Base-by-base conservation (phyloP, 1,140 invertebrate species). In the Dinothrombium tinctorium region DNA sequence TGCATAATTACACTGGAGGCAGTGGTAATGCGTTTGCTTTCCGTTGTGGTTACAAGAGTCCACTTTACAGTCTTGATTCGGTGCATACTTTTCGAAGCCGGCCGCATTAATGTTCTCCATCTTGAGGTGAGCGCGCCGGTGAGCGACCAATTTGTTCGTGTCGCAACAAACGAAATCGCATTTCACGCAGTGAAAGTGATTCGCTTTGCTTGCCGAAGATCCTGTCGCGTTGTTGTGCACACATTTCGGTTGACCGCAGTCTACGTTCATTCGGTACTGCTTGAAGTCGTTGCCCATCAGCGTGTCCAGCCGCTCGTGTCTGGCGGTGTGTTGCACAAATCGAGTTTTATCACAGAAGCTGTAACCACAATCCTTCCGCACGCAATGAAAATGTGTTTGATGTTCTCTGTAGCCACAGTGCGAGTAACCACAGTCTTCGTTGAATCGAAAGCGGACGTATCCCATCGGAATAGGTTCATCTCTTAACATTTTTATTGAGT, bases 1-100 rank as follows among this genome's bases (percentile, higher is more conserved):
- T 1, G 80, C 78, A 54, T 83, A 83, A 45, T 82, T 77, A 54
- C 82, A 87, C 56, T 80, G 80, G 4, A 89, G 61, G 60, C 89
- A 95, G 54, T 95, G 89, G 55, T 94, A 95, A 56, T 95, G 89
- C 0, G 87, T 95, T 58, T 94, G 87, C 56, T 89, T 82, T 49
- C 79, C 76, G 45, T 79, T 86, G 56, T 94, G 86, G 44, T 79
- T 76, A 58, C 87, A 95, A 44, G 54, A 54, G 23, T 76, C 69
- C 14, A 58, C 32, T 39, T 50, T 37, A 51, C 62, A 68, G 6
- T 65, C 63, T 47, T 72, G 70, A 40, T 71, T 78, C 21, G 74
- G 79, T 22, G 75, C 79, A 57, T 75, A 90, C 56, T 89, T 94
- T 57, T 76, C 78, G 58, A 94, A 94, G 19, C 87, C 89, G 2